Evolutionary conservation across 23 tunicate species (phyloP).

Genomic region (Corella eumyota): DNA sequence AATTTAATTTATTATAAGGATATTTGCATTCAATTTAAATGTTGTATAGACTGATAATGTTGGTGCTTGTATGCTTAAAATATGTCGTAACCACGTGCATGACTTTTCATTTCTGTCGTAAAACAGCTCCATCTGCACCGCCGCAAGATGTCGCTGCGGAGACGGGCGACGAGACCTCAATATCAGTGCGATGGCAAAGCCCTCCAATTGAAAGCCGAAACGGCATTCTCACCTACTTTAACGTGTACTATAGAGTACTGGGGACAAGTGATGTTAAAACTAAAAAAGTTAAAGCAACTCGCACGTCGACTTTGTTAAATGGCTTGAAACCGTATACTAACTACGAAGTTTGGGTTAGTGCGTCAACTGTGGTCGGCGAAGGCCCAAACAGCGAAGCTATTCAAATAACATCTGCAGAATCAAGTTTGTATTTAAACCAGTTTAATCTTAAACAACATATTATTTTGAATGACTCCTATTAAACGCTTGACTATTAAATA

Average conservation of each 20-base stretch:
- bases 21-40: no score
- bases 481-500: no score
- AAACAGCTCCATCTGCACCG: constrained; percentile 79
- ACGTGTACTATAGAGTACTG: constrained; percentile 41
- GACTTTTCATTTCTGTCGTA: no score
- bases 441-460: constrained; percentile 4
- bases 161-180: constrained; percentile 21
- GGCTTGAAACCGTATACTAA: constrained; percentile 39
- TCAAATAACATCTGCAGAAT: constrained; percentile 31
- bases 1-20: not conserved
- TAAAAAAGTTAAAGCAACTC: constrained; percentile 4
- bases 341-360: constrained; percentile 56
- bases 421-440: constrained; percentile 51
- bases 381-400: constrained; percentile 56
- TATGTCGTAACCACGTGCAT: no score
- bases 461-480: not conserved
- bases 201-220: constrained; percentile 37
- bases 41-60: no score
- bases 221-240: constrained; percentile 36
- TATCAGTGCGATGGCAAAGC: constrained; percentile 44
- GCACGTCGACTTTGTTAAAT: constrained; percentile 1
- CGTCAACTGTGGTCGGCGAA: constrained; percentile 72
- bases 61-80: no score
- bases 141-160: constrained; percentile 43
- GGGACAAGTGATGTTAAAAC: not conserved